Evolutionary conservation across 2,797 vertebrate genomes (phyloP).

Genomic region (Tinamus major): DNA sequence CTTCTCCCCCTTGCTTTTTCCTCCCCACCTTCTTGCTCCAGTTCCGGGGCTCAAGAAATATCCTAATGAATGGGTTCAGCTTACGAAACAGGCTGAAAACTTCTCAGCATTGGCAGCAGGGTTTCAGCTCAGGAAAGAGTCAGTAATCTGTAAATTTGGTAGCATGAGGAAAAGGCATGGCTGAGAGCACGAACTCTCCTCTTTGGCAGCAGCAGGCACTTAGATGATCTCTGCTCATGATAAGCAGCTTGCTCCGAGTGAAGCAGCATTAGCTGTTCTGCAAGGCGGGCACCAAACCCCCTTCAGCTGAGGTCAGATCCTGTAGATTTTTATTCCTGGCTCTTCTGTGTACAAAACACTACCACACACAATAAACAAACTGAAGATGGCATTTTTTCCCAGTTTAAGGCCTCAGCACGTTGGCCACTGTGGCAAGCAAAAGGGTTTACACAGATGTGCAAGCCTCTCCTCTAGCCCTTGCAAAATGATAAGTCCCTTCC

Average conservation of each 20-base stretch:
- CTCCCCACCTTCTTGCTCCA: not conserved
- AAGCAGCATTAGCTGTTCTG: not conserved
- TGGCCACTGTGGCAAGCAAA: not conserved
- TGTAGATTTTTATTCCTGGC: not conserved
- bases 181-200: not conserved
- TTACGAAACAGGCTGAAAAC: not conserved
- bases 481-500: not conserved
- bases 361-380: rapidly evolving
- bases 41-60: not conserved
- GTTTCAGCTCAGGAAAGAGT: not conserved
- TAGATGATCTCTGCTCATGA: not conserved
- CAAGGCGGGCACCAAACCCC: no score
- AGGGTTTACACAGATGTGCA: not conserved
- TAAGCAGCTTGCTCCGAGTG: not conserved
- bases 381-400: not conserved
- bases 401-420: not conserved
- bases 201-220: not conserved
- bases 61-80: not conserved
- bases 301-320: not conserved
- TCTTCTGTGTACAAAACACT: not conserved
- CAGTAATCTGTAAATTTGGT: not conserved
- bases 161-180: not conserved
- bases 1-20: not conserved
- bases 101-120: not conserved
- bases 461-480: not conserved